These are phyloP conservation scores for Mantis religiosa DNA, from an alignment of 2,888 invertebrate species.

Conservation along the genomic window DNA sequence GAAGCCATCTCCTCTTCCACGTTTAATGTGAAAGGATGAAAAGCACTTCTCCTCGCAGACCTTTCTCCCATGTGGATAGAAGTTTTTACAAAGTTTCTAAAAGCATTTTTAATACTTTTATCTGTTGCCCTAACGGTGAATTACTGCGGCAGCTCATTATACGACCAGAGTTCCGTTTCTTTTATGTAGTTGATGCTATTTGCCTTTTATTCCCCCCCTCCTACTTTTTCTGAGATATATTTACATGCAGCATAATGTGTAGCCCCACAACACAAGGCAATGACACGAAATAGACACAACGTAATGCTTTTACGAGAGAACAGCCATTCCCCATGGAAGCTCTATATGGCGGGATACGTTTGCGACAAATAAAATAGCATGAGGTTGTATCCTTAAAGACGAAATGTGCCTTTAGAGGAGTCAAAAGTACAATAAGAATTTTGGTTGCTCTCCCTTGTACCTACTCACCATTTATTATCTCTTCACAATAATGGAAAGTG, in stretches of 20 bases:
- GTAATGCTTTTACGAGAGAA: neutral
- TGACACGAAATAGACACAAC: neutral
- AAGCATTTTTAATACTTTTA: neutral
- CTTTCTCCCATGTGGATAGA: neutral
- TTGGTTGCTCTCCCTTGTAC: neutral
- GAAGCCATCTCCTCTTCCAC: neutral
- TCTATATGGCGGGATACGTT: neutral
- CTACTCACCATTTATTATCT: too few relatives aligned
- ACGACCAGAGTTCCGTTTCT: neutral
- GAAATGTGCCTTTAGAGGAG: neutral
- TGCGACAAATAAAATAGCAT: neutral
- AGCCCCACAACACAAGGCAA: neutral
- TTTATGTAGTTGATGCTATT: neutral
- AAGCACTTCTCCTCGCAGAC: neutral
- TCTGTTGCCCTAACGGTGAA: neutral
- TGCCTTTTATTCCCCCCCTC: too few relatives aligned
- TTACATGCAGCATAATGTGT: neutral
- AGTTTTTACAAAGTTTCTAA: neutral
- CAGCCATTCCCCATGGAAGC: neutral
- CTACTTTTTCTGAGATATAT: neutral
- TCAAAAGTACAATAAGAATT: neutral
- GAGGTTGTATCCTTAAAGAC: neutral
- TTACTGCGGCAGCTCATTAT: neutral
- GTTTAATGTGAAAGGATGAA: neutral
- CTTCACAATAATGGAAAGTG: too few relatives aligned